These are phyloP conservation scores for Centroberyx gerrardi DNA, from an alignment of 2,797 vertebrate species.

Conservation along the genomic window DNA sequence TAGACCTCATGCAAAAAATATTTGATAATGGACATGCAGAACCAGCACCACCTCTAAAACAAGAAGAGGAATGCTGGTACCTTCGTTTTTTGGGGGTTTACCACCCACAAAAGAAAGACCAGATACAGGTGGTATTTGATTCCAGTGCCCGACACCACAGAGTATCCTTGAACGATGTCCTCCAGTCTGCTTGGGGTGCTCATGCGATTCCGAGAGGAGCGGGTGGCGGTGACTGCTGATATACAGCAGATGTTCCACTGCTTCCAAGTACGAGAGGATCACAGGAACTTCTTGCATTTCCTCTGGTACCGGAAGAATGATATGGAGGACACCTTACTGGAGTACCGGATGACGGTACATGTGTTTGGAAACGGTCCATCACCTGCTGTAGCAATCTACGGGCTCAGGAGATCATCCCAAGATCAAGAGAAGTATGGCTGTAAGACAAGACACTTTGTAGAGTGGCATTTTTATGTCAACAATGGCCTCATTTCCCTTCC, in stretches of 20 bases:
- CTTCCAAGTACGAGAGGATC: neutral
- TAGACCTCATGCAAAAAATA: conserved; percentile 19
- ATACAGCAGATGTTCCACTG: conserved; percentile 12
- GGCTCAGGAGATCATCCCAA: neutral
- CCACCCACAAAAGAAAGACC: neutral
- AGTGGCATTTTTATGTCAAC: conserved; percentile 3
- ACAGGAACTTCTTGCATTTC: conserved; percentile 10
- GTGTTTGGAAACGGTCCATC: neutral
- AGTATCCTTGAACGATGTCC: neutral
- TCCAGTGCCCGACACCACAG: conserved; percentile 2
- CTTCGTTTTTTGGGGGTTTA: conserved; percentile 5
- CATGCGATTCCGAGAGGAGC: conserved; percentile 8
- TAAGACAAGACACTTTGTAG: neutral
- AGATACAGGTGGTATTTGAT: neutral
- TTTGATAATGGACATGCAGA: conserved; percentile 16
- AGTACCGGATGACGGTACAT: conserved; percentile 17
- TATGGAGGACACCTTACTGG: neutral
- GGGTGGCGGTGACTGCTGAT: conserved; percentile 2
- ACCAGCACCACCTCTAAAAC: neutral
- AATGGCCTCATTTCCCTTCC: neutral
- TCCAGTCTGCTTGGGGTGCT: conserved; percentile 12
- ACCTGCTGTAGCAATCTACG: conserved; percentile 11
- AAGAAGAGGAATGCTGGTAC: conserved; percentile 16
- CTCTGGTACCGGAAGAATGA: conserved; percentile 16
- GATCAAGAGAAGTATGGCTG: neutral